Evolutionary conservation across 2,888 invertebrate species (phyloP).

Genomic region (Plebejus anna): DNA sequence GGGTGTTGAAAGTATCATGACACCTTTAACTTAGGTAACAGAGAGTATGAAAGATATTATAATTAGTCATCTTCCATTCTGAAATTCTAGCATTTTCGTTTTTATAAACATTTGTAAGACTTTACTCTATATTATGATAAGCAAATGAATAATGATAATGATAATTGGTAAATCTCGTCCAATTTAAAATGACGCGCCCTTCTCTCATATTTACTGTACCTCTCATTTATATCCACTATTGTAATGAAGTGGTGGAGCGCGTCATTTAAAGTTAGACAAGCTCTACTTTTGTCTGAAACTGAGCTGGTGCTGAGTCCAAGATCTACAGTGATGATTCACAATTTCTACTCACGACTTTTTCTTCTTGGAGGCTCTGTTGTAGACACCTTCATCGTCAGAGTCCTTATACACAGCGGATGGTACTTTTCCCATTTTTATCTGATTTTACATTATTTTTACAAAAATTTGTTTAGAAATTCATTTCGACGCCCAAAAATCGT

Average conservation of each 20-base stretch:
- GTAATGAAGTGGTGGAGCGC: no score
- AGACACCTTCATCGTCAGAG: not conserved
- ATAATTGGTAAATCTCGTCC: no score
- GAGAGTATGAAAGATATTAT: no score
- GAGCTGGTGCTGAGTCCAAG: not conserved
- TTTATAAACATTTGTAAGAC: not conserved
- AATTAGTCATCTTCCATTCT: no score
- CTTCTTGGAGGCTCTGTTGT: not conserved
- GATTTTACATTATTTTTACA: not conserved
- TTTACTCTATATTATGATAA: no score
- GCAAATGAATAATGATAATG: no score
- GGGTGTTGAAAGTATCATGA: no score
- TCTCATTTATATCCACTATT: no score
- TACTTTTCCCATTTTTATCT: not conserved
- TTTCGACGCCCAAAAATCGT: not conserved
- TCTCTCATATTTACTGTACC: no score
- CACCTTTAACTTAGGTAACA: no score
- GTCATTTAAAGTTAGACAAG: no score
- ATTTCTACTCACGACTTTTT: not conserved
- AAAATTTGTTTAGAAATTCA: not conserved
- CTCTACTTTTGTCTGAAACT: not conserved
- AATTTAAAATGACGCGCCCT: no score
- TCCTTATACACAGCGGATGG: not conserved
- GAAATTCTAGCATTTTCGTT: not conserved
- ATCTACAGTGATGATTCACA: not conserved